Percentiles rank a stretch among this genome's conserved stretches.
These are phyloP conservation scores for Philereme vetulata DNA, from an alignment of 2,888 invertebrate species.

Conservation along the genomic window DNA sequence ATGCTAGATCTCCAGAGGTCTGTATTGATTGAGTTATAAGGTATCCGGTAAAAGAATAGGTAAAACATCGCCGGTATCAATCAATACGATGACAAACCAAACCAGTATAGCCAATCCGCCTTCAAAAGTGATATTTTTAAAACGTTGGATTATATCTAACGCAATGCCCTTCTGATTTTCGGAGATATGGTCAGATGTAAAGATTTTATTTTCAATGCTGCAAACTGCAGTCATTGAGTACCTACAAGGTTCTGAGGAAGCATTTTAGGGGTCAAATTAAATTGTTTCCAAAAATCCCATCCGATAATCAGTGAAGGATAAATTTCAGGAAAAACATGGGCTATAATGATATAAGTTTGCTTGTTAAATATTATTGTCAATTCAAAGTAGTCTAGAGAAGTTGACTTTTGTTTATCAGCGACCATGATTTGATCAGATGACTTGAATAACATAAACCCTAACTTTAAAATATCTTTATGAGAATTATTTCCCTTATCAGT, in stretches of 20 bases:
- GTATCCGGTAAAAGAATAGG: too few species aligned
- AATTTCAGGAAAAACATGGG: constrained; percentile 1
- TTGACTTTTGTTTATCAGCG: neutral
- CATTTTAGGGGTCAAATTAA: neutral
- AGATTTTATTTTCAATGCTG: neutral
- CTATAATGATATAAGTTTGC: neutral
- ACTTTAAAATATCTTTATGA: neutral
- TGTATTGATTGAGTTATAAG: too few species aligned
- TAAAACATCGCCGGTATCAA: neutral
- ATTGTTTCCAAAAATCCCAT: neutral
- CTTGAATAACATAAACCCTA: constrained; percentile 2
- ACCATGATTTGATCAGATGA: neutral
- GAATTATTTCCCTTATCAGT: neutral
- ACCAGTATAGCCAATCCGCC: neutral
- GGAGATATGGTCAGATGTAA: neutral
- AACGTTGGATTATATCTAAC: neutral
- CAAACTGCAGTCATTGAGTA: neutral
- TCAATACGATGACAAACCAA: neutral
- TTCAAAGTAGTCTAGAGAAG: neutral
- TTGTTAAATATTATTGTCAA: neutral
- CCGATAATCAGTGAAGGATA: neutral
- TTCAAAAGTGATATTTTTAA: constrained; percentile 1
- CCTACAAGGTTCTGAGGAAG: neutral
- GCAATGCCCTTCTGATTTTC: neutral
- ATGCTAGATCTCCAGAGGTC: too few species aligned